Base-by-base conservation (phyloP, 2,113 vertebrate species). In the Verasper variegatus region DNA sequence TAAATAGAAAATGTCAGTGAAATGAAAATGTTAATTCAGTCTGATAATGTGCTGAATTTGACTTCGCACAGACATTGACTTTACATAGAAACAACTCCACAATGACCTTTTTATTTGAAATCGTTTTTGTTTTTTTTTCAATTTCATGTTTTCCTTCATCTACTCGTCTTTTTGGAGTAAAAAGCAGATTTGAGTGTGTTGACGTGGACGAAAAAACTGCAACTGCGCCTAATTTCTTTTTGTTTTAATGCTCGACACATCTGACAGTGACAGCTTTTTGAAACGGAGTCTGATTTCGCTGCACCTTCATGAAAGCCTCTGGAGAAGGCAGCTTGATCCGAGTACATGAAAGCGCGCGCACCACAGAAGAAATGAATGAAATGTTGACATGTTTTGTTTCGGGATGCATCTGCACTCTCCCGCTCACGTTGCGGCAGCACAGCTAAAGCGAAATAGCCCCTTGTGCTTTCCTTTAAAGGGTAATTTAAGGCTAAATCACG, bases 401-500 rank as follows among this genome's bases (percentile, higher is more conserved):
- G 5, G 27, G 21, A 35, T 7, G 8, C 10, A 4, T 35, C 17
- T 45, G 56, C n/a, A n/a, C 14, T 72, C 31, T 12, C 42, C 61
- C 64, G 31, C 42, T 21, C 14, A 45, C 24, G 55, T 59, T 3
- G 15, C 9, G 35, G 15, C 35, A 18, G 37, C 27, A 8, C 27
- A 75, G 64, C 64, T 55, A 63, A 68, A 77, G 35, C 2, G 37
- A 40, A 40, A 35, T 0, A 7, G 9, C 14, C 26, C 55, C 73
- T 52, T 2, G 31, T 61, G 31, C 37, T 57, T 81, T 49, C 15
- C 23, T 64, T 54, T 49, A 72, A 68, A 71, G 58, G 2, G 13
- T 55, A 23, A 62, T 87, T 85, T 67, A 58, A 49, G 72, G 56
- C 26, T 55, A 52, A 71, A 76, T 76, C 76, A 68, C 13, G 47